A percentile compares a stretch with the other conserved stretches of the same genome.
These are phyloP conservation scores for Enoplosus armatus DNA, from an alignment of 2,797 vertebrate genomes.

Conservation along the genomic window DNA sequence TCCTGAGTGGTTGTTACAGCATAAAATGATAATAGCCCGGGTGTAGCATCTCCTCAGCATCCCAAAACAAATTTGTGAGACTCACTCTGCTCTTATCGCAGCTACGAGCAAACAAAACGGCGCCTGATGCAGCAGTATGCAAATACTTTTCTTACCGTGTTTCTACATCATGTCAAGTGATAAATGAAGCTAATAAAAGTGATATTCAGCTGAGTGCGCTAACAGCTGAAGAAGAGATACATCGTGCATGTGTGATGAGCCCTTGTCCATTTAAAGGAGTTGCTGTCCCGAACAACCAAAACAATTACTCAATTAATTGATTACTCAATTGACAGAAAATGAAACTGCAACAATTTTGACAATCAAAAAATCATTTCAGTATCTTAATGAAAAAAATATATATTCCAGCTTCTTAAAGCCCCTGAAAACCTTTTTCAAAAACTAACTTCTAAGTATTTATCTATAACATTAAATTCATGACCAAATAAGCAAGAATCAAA, in stretches of 20 bases:
- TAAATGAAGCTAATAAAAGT: constrained; percentile 68
- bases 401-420: not conserved
- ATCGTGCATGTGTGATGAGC: constrained; percentile 23
- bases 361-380: not conserved
- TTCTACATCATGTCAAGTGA: constrained; percentile 58
- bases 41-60: constrained; percentile 64
- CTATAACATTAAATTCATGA: not conserved
- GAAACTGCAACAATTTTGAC: not conserved
- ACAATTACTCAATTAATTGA: constrained; percentile 4
- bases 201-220: constrained; percentile 47
- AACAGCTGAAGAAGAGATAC: constrained; percentile 5
- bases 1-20: constrained; percentile 75
- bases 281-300: constrained; percentile 3
- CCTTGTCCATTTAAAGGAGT: constrained; percentile 8
- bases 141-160: constrained; percentile 59
- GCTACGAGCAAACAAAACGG: constrained; percentile 55
- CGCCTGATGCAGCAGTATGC: constrained; percentile 76
- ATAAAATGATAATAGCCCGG: constrained; percentile 73
- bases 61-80: constrained; percentile 69
- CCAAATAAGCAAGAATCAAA: not conserved
- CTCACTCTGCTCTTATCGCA: constrained; percentile 44
- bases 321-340: constrained; percentile 4
- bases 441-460: not conserved
- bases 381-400: no score
- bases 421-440: not conserved